A percentile compares a stretch with the other conserved stretches of the same genome.
These are phyloP conservation scores for Cirrhinus mrigala DNA, from an alignment of 2,797 vertebrate species.

Conservation along the genomic window DNA sequence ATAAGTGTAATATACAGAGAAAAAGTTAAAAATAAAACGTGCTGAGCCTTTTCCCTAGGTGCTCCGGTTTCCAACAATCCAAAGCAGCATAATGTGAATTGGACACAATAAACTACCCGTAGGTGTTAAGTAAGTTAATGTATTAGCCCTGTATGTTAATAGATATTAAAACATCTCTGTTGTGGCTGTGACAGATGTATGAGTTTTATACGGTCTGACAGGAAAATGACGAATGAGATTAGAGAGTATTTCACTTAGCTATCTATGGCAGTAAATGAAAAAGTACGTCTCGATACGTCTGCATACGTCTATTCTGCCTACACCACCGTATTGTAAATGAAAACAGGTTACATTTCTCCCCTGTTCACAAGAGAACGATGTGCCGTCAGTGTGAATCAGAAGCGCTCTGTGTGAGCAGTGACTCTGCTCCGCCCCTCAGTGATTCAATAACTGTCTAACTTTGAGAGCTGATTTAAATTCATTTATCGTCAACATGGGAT, in stretches of 20 bases:
- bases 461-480: slow-evolving; percentile 37
- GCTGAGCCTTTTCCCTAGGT: not conserved
- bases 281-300: not conserved
- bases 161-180: too few relatives aligned
- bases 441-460: slow-evolving; percentile 23
- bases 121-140: not conserved
- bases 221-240: not conserved
- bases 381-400: slow-evolving; percentile 7
- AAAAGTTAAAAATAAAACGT: not conserved
- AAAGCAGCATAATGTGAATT: not conserved
- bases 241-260: too few relatives aligned
- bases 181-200: too few relatives aligned
- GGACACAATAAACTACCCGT: not conserved
- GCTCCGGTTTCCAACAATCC: not conserved
- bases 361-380: not conserved
- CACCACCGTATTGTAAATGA: not conserved
- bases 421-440: slow-evolving; percentile 41
- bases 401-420: not conserved
- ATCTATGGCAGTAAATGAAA: not conserved
- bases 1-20: not conserved
- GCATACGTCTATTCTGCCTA: not conserved
- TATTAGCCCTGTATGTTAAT: too few relatives aligned
- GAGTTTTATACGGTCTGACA: not conserved
- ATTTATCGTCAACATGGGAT: slow-evolving; percentile 6
- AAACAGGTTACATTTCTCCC: not conserved